A percentile compares a stretch with the other conserved stretches of the same genome.
phyloP scores from a whole-genome alignment of 2,113 vertebrate species.

The Apeltes quadracus region DNA sequence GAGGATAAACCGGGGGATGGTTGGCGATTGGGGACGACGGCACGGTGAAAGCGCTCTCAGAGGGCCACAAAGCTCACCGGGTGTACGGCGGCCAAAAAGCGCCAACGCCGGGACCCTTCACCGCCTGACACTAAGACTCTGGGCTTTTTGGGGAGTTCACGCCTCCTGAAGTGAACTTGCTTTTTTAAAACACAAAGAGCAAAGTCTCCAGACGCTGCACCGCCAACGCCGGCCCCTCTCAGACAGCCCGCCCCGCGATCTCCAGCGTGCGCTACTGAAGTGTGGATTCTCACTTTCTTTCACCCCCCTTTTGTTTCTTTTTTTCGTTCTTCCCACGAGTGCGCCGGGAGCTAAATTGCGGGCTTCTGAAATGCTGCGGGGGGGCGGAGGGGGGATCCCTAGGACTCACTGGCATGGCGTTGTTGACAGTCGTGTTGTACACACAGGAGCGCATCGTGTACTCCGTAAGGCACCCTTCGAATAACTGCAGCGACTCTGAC shows the following conservation, averaged over 20 bases:
- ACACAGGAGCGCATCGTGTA: constrained; percentile 90
- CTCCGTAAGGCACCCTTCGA: constrained; percentile 88
- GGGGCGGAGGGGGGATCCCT: background rate
- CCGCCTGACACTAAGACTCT: constrained; percentile 32
- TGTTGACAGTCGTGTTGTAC: constrained; percentile 95
- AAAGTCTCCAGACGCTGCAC: constrained; percentile 9
- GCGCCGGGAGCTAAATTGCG: background rate
- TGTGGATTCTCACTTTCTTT: constrained; percentile 45
- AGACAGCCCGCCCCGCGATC: constrained; percentile 28
- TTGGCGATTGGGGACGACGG: constrained; percentile 54
- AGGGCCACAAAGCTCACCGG: constrained; percentile 37
- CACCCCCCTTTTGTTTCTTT: constrained; percentile 26
- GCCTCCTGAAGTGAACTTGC: constrained; percentile 22
- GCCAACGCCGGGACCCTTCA: constrained; percentile 41
- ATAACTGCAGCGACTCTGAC: constrained; percentile 91
- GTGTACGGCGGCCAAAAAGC: constrained; percentile 44
- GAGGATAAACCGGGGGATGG: constrained; percentile 51
- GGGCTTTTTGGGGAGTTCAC: constrained; percentile 38
- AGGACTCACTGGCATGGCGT: constrained; percentile 93
- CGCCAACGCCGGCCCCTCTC: constrained; percentile 45
- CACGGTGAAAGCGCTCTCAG: constrained; percentile 20
- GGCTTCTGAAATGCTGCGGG: background rate
- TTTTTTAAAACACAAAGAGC: constrained; percentile 52
- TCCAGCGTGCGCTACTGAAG: constrained; percentile 58
- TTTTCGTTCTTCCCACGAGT: constrained; percentile 26